Evolutionary conservation across 2,888 invertebrate species (phyloP), one percentile per base, ranked within the genome.

Genomic region (Cremastinae sp.): DNA sequence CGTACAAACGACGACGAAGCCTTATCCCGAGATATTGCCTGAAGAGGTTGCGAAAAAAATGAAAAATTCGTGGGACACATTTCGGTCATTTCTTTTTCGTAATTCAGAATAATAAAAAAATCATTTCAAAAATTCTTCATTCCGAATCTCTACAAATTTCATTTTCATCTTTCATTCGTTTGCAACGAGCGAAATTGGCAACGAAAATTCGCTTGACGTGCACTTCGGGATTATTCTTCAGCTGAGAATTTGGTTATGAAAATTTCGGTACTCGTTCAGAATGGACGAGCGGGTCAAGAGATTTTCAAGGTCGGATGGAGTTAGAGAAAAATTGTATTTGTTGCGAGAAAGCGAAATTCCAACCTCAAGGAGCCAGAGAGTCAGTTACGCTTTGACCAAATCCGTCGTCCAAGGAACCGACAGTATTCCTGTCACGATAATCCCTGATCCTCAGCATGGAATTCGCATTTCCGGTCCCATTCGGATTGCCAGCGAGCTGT

Each of bases 401-500:
- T 55, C 64, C 35, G 45, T 59, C 18, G 72, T 73, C 10, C 69
- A 64, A n/a, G 55, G 53, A 16, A 45, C 55, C 10, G 78, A 68
- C 7, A 73, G 53, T 14, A 7, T 41, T 43, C 28, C 51, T n/a
- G 72, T 72, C 14, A 12, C 45, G 43, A 51, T 35, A 2, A 8
- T 49, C 2, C 56, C 37, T 2, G 74, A 75, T n/a, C 43, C 69
- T 39, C 64, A 70, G 39, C 66, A 65, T 3, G 73, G 62, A 5
- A 62, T 75, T 28, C 39, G 59, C 4, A 35, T 78, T 22, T 74
- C 59, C n/a, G 80, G 78, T 4, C 75, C 78, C 41, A 69, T 80
- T 1, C 71, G 61, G 53, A 76, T 80, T 47, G 56, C 75, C 39
- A 76, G 68, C 73, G 72, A 78, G 22, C 61, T 79, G 80, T 80